Base-by-base conservation (phyloP, 2,888 invertebrate species). In the Tigriopus californicus region DNA sequence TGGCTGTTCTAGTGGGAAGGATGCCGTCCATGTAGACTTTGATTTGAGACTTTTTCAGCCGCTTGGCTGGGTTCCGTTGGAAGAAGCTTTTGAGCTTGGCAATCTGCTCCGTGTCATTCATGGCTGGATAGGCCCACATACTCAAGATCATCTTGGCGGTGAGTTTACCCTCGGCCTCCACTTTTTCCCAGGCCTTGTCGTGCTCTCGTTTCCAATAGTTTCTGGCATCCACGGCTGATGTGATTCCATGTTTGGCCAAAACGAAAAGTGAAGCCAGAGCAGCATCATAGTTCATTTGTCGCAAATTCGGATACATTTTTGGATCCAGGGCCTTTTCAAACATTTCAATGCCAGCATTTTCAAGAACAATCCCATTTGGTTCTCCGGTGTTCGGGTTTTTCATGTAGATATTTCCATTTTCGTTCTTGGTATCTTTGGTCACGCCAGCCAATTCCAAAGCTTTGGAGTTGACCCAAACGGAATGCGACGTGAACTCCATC, bases 1-100 rank as follows among this genome's bases (percentile, higher is more conserved):
- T 51, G 25, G 51, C 51, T 5, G 51, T 24, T 20, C 22, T 3
- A 4, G 51, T 51, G 51, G 51, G 25, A 3, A 51, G 5, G n/a
- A 51, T 22, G n/a, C 51, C 51, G 20, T 51, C 51, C 22, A n/a
- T 13, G 22, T 51, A 51, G 22, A 51, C 51, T 18, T 51, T 51
- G 22, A 51, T 51, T 11, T 51, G 51, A 5, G 20, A 18, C 51
- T 22, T n/a, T 51, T 22, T 15, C 13, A 51, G 5, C 12, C n/a
- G 20, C n/a, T n/a, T n/a, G 22, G n/a, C 51, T 51, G 15, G n/a
- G 11, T n/a, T 4, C 3, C n/a, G 13, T 18, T 20, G 13, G 25
- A 18, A 24, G 13, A 51, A 24, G 22, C 20, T 51, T 5, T 13
- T n/a, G 20, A 51, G 51, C n/a, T 51, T 20, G 13, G n/a, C 22